Conservation (phyloP, 1,140 invertebrate species). For the Metaphire vulgaris region DNA sequence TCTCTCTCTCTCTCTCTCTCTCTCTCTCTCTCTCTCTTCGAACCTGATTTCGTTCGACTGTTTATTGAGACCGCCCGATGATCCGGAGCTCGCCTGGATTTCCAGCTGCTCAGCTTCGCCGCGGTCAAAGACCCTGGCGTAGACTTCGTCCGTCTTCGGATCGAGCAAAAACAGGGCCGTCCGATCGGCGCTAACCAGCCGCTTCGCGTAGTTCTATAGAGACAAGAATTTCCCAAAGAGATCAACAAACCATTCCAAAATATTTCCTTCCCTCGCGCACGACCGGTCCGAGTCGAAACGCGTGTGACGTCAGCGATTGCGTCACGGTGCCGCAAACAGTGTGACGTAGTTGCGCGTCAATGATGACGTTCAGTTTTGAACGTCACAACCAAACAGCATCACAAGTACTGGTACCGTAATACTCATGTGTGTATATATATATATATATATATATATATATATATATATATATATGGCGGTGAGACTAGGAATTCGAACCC, state of each 20-base stretch:
- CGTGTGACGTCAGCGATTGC: no score
- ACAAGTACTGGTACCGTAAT: no score
- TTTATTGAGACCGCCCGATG: neutral
- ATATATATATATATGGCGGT: no score
- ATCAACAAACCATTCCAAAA: conserved; percentile 7
- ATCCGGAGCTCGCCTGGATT: neutral
- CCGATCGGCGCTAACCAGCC: neutral
- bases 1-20: no score
- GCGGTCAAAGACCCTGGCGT: neutral
- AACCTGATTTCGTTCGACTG: neutral
- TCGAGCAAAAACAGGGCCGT: neutral
- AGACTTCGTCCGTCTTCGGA: neutral
- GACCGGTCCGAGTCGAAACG: no score
- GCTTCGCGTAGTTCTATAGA: neutral
- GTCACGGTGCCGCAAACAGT: no score
- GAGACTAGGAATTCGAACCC: no score
- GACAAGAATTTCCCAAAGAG: conserved; percentile 17
- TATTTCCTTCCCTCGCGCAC: neutral
- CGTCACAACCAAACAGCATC: no score
- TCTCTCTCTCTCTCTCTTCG: neutral
- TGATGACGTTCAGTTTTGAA: no score
- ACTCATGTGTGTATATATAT: no score
- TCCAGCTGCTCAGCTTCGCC: neutral
- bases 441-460: no score
- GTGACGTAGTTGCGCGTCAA: no score